phyloP scores from a whole-genome alignment of 1,140 invertebrate genomes.

The Battus philenor region DNA sequence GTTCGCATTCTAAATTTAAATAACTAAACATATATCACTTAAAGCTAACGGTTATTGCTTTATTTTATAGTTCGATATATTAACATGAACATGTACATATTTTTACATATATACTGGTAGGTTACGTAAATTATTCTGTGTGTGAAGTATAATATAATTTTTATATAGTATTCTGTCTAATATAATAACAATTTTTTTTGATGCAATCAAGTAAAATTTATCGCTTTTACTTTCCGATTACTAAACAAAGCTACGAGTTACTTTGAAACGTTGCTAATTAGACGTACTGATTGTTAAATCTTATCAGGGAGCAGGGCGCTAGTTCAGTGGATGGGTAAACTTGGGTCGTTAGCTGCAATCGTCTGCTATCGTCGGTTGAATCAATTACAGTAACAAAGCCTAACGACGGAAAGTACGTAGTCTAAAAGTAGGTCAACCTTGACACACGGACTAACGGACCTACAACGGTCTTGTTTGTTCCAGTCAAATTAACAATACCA shows the following conservation, averaged over 20 bases:
- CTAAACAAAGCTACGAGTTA: too few species aligned
- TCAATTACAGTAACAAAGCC: conserved; percentile 20
- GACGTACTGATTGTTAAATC: conserved; percentile 4
- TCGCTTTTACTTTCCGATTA: too few species aligned
- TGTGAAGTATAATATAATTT: too few species aligned
- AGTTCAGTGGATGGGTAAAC: conserved; percentile 15
- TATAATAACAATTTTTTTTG: too few species aligned
- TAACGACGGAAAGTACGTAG: conserved; percentile 15
- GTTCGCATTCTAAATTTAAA: conserved; percentile 7
- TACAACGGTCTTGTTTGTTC: conserved; percentile 9
- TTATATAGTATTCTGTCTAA: too few species aligned
- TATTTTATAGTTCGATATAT: too few species aligned
- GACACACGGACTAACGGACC: conserved; percentile 17
- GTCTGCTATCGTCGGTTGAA: conserved; percentile 8
- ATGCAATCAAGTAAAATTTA: too few species aligned
- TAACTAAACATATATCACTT: conserved; percentile 1
- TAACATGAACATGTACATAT: too few species aligned
- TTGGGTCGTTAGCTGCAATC: conserved; percentile 18
- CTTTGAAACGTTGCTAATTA: too few species aligned
- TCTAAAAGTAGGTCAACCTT: conserved; percentile 26
- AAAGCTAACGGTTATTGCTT: too few species aligned
- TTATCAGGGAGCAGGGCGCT: background rate
- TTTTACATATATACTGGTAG: too few species aligned
- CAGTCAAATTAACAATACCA: conserved; percentile 7
- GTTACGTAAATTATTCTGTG: too few species aligned